Evolutionary conservation across 2,888 invertebrate species (phyloP), one percentile per base, ranked within the genome.

Genomic region (Polietes domitor): DNA sequence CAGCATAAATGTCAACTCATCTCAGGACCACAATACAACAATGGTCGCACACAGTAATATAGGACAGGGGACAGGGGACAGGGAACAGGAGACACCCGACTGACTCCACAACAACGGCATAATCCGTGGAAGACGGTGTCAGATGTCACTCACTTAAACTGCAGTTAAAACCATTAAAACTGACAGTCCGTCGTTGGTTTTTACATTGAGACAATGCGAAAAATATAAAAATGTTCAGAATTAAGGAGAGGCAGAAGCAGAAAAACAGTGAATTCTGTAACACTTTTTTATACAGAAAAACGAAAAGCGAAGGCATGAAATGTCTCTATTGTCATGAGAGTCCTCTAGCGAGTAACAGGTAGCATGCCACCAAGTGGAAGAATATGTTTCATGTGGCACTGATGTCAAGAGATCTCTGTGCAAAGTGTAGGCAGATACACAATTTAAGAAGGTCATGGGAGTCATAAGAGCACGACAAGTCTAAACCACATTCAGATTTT

Each of bases 91-190:
- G 37, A 1, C 26, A 43, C 41, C 41, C 19, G 15, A 55, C 41
- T 17, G 15, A 55, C 41, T 17, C 55, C 74, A 72, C 58, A 82
- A 37, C 65, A 76, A 70, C 77, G 70, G 71, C 68, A 74, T 72
- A 58, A 78, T 53, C 32, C 53, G 15, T 76, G 72, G 74, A 75
- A 71, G 55, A 73, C 65, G 58, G 79, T 83, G 79, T 83, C 79
- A 83, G 76, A 83, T 79, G 82, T 79, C 76, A 76, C 65, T 83
- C 82, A 50, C 76, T 79, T 83, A 65, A 76, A 79, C 17, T 79
- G 58, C 76, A 79, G 55, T 76, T 76, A 68, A 76, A 68, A n/a
- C 58, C 72, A 79, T 83, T 79, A 78, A 75, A 70, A 71, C 43
- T 77, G 47, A 65, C 55, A 82, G 71, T n/a, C 32, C 9, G 71